Evolutionary conservation across 2,888 invertebrate species (phyloP).

Genomic region (Hirtodrosophila trivittata): DNA sequence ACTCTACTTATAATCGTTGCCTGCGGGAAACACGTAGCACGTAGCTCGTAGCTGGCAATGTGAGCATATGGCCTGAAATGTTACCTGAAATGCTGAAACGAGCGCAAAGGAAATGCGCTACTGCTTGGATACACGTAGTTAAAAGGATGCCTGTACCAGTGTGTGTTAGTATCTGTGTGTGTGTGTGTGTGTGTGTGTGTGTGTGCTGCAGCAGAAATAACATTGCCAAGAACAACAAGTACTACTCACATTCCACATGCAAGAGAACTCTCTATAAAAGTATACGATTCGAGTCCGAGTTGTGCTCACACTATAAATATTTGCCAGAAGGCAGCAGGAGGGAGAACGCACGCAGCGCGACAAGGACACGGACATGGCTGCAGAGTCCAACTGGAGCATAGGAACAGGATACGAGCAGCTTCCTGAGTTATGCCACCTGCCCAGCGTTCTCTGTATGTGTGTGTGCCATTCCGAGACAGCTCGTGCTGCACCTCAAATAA

Average conservation of each 20-base stretch:
- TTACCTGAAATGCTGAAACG: slow-evolving; percentile 40
- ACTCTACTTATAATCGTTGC: slow-evolving; percentile 2
- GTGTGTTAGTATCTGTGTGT: no score
- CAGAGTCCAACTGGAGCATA: slow-evolving; percentile 19
- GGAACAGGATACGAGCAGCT: slow-evolving; percentile 21
- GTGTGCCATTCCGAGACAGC: slow-evolving; percentile 5
- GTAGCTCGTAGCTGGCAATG: slow-evolving; percentile 40
- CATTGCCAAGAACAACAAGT: slow-evolving; percentile 25
- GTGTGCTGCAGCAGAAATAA: slow-evolving; percentile 39
- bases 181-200: slow-evolving; percentile 31
- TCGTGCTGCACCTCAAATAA: slow-evolving; percentile 45
- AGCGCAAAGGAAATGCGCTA: slow-evolving; percentile 35
- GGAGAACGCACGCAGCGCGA: slow-evolving; percentile 39
- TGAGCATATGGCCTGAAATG: slow-evolving; percentile 56
- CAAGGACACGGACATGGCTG: slow-evolving; percentile 24
- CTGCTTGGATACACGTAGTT: slow-evolving; percentile 24
- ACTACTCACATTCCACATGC: slow-evolving; percentile 32
- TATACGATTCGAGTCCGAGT: no score
- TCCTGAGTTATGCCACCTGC: slow-evolving; percentile 20
- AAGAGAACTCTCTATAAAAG: slow-evolving; percentile 23
- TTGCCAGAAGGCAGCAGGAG: slow-evolving; percentile 46
- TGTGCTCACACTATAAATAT: slow-evolving; percentile 47
- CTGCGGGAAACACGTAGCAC: slow-evolving; percentile 42
- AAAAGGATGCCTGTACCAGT: slow-evolving; percentile 5
- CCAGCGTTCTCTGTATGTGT: slow-evolving; percentile 12